A percentile compares a stretch with the other conserved stretches of the same genome.
These are phyloP conservation scores for Lagopus muta DNA, from an alignment of 2,113 vertebrate genomes.

Conservation along the genomic window DNA sequence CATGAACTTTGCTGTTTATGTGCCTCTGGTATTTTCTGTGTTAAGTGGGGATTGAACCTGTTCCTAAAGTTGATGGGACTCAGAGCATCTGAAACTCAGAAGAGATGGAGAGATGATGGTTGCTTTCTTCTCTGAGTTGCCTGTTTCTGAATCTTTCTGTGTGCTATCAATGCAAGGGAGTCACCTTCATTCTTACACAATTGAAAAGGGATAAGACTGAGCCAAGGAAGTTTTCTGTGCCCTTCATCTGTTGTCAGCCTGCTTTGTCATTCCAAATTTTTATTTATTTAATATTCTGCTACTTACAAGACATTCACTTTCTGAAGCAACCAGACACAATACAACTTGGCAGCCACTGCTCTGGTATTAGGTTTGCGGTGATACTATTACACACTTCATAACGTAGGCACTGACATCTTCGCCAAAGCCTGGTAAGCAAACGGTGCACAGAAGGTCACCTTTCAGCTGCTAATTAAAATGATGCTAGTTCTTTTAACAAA, in stretches of 20 bases:
- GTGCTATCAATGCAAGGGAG: neutral
- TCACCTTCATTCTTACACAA: neutral
- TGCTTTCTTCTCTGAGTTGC: neutral
- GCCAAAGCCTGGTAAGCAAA: neutral
- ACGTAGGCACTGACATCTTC: neutral
- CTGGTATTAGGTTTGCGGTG: neutral
- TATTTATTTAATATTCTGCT: neutral
- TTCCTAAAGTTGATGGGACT: neutral
- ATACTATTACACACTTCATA: neutral
- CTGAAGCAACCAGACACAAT: neutral
- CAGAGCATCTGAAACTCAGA: neutral
- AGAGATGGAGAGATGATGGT: neutral
- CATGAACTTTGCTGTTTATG: neutral
- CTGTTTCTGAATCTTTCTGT: rapidly evolving
- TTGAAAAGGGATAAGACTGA: neutral
- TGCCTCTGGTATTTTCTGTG: neutral
- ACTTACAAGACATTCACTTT: neutral
- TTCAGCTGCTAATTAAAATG: neutral
- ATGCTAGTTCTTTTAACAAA: neutral
- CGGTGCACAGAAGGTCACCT: neutral
- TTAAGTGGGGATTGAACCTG: neutral
- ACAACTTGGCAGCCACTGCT: neutral
- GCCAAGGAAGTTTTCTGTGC: neutral
- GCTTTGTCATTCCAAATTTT: neutral
- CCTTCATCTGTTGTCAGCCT: neutral